These are phyloP conservation scores for Sminthurinus aureus DNA, from an alignment of 2,888 invertebrate genomes.

Conservation along the genomic window DNA sequence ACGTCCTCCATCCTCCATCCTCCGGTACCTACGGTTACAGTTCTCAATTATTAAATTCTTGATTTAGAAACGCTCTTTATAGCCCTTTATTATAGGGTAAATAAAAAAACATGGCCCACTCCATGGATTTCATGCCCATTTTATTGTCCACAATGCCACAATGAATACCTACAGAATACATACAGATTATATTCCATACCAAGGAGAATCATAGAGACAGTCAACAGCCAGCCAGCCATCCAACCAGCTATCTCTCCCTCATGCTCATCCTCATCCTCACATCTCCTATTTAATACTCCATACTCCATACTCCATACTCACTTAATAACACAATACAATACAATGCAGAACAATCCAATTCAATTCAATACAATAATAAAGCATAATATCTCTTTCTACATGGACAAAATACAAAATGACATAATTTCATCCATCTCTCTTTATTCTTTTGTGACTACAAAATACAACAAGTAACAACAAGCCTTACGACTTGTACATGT, in stretches of 20 bases:
- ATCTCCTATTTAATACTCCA: background rate
- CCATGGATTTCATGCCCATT: constrained; percentile 21
- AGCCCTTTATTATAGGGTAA: constrained; percentile 26
- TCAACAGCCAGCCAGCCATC: too few species aligned
- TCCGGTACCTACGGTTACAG: background rate
- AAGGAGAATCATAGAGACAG: too few species aligned
- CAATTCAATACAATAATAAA: too few species aligned
- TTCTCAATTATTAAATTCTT: constrained; percentile 27
- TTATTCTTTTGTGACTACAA: background rate
- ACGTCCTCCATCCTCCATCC: too few species aligned
- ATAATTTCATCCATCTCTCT: background rate
- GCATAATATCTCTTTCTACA: too few species aligned
- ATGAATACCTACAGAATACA: background rate
- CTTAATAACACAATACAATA: background rate
- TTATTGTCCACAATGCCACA: constrained; percentile 9
- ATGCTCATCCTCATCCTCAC: background rate
- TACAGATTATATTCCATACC: background rate
- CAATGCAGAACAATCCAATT: background rate
- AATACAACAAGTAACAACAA: too few species aligned
- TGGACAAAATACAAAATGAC: background rate
- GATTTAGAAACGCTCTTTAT: constrained; percentile 30
- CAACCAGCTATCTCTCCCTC: background rate
- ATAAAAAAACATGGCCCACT: constrained; percentile 12
- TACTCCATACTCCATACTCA: background rate
- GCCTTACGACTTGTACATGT: too few species aligned